Conservation (phyloP, 2,888 invertebrate genomes). For the Smittia sp. region DNA sequence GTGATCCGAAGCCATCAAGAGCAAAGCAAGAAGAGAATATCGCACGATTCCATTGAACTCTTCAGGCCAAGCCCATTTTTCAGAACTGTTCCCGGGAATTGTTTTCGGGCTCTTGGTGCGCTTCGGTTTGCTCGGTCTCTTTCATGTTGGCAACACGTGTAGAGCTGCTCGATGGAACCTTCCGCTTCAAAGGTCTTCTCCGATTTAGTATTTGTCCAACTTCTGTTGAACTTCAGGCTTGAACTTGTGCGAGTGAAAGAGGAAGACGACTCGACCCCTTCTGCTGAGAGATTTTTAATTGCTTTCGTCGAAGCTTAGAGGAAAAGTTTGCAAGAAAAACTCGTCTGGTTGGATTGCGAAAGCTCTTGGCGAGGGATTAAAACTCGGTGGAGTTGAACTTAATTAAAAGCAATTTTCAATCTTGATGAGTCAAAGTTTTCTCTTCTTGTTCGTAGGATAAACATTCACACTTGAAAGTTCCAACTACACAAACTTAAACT, state of each 20-base stretch:
- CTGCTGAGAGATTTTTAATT: neutral
- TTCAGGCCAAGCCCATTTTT: neutral
- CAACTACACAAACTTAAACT: neutral
- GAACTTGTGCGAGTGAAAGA: neutral
- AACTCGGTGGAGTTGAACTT: neutral
- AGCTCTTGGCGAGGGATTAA: neutral
- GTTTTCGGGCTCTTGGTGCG: too few relatives aligned
- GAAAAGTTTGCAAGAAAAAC: neutral
- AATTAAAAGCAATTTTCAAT: conserved; percentile 32
- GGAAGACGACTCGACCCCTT: neutral
- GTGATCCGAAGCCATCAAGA: conserved; percentile 12
- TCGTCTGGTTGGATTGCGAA: neutral
- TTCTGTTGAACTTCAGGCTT: conserved; percentile 6
- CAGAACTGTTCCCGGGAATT: neutral
- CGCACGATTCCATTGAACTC: neutral
- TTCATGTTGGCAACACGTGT: neutral
- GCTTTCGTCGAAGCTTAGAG: neutral
- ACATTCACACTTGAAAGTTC: neutral
- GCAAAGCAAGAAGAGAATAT: neutral
- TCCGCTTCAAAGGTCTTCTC: neutral
- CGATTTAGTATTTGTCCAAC: neutral
- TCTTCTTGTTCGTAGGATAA: neutral
- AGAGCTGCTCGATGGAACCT: too few relatives aligned
- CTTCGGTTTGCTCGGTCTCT: too few relatives aligned
- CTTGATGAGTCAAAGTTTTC: conserved; percentile 13